These are phyloP conservation scores for Micromesistius poutassou DNA, from an alignment of 2,797 vertebrate species.

Conservation along the genomic window DNA sequence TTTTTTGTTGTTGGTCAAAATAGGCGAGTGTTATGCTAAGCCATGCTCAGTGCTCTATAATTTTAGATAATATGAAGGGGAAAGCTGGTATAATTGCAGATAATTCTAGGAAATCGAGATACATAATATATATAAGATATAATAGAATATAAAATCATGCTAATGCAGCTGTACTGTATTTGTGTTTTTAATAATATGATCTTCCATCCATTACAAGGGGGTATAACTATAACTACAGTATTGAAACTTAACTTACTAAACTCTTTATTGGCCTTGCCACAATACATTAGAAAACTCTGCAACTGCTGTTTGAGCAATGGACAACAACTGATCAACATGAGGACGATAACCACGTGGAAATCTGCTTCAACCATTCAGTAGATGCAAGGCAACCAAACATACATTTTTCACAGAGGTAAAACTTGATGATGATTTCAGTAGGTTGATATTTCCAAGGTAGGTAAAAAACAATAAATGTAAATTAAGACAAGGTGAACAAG, in stretches of 20 bases:
- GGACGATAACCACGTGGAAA: neutral
- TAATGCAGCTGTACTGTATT: neutral
- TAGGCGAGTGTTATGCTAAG: too few relatives aligned
- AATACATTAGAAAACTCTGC: neutral
- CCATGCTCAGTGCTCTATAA: too few relatives aligned
- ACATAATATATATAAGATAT: too few relatives aligned
- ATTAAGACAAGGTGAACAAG: too few relatives aligned
- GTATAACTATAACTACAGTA: neutral
- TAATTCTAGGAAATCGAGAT: neutral
- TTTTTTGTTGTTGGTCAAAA: neutral
- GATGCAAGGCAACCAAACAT: neutral
- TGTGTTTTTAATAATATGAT: neutral
- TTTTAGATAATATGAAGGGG: too few relatives aligned
- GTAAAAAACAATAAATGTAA: too few relatives aligned
- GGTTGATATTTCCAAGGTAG: too few relatives aligned
- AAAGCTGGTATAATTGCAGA: neutral
- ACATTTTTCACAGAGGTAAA: neutral
- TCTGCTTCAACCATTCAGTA: neutral
- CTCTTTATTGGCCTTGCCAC: neutral
- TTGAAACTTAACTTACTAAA: neutral
- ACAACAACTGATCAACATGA: neutral
- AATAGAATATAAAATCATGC: too few relatives aligned
- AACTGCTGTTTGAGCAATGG: neutral
- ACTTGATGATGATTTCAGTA: too few relatives aligned
- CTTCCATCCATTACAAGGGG: neutral